These are phyloP conservation scores for Dipus sagitta DNA, from an alignment of 2,797 vertebrate species.

Conservation along the genomic window DNA sequence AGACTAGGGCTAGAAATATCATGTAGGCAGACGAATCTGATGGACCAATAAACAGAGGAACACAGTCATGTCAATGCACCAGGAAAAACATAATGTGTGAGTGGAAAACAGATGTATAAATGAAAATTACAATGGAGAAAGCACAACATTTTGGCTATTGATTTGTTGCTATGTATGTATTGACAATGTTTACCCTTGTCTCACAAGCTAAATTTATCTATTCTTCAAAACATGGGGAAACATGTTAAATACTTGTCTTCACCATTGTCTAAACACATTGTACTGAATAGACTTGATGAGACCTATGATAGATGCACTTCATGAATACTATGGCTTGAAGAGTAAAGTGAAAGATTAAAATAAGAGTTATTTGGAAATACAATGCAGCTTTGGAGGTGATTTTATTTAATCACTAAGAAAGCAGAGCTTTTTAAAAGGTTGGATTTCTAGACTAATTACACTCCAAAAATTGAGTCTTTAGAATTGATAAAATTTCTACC, in stretches of 20 bases:
- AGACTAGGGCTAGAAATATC: not conserved
- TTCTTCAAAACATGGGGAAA: slow-evolving; percentile 39
- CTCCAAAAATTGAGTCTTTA: slow-evolving; percentile 17
- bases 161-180: slow-evolving; percentile 32
- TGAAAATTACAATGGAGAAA: not conserved
- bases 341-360: slow-evolving; percentile 39
- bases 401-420: slow-evolving; percentile 6
- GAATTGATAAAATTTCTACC: not conserved
- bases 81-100: not conserved
- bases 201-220: slow-evolving; percentile 51
- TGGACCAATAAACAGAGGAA: not conserved
- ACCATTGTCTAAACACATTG: slow-evolving; percentile 30
- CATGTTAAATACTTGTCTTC: slow-evolving; percentile 45
- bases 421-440: not conserved
- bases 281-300: not conserved
- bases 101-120: slow-evolving; percentile 27
- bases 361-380: slow-evolving; percentile 43
- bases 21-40: slow-evolving; percentile 33
- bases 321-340: slow-evolving; percentile 2
- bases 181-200: slow-evolving; percentile 10
- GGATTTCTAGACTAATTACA: not conserved
- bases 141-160: not conserved
- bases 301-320: not conserved
- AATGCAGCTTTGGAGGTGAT: not conserved
- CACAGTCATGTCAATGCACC: not conserved